Evolutionary conservation across 1,140 invertebrate genomes (phyloP).

Genomic region (Drosophila pseudoananassae): DNA sequence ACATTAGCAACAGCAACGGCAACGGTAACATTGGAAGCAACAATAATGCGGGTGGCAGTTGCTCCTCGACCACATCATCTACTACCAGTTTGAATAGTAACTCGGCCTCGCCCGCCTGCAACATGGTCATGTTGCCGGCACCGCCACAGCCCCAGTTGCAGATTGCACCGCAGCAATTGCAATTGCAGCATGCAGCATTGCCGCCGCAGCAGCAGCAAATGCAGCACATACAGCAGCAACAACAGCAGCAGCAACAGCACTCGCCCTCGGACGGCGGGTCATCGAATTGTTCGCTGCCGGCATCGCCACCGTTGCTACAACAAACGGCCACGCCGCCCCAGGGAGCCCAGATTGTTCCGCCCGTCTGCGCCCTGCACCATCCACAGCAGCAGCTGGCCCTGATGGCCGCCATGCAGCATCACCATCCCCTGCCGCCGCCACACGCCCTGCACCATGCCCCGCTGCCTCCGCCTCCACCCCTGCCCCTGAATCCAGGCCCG

Average conservation of each 20-base stretch:
- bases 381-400: constrained; percentile 78
- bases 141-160: constrained; percentile 22
- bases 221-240: constrained; percentile 32
- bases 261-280: constrained; percentile 67
- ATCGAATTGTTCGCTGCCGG: constrained; percentile 67
- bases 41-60: constrained; percentile 67
- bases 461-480: constrained; percentile 21
- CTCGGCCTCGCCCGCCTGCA: constrained; percentile 53
- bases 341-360: constrained; percentile 73
- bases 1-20: constrained; percentile 12
- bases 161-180: constrained; percentile 19
- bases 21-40: constrained; percentile 31
- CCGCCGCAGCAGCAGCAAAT: constrained; percentile 30
- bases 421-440: constrained; percentile 58
- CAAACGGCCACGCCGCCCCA: constrained; percentile 75
- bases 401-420: constrained; percentile 78
- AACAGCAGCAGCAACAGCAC: constrained; percentile 52
- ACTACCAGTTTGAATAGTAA: constrained; percentile 71
- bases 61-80: constrained; percentile 62
- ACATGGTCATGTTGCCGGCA: constrained; percentile 71
- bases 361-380: constrained; percentile 79
- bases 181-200: constrained; percentile 33
- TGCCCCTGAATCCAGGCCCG: constrained; percentile 38
- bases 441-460: constrained; percentile 46
- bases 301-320: constrained; percentile 75